Base-by-base conservation (phyloP, 2,113 vertebrate species). In the Oncorhynchus tshawytscha region DNA sequence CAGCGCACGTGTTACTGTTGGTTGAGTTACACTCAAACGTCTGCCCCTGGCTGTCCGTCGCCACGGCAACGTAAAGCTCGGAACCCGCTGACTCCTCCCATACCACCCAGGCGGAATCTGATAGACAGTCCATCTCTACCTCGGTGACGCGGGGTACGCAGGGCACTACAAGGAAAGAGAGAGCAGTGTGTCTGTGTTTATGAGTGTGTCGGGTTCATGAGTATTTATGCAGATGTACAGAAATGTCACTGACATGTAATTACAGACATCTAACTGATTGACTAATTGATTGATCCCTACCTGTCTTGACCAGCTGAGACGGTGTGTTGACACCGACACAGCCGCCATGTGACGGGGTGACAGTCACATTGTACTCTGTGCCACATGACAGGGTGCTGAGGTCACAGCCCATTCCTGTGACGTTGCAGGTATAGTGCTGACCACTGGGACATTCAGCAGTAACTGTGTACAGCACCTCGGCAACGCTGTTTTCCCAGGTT, bases 61-160 rank as follows among this genome's bases (percentile, higher is more conserved):
- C 81, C 4, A 68, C 64, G 51, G 87, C 77, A 0, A 80, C 64
- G 45, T 94, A 94, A 20, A 67, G 29, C 29, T 90, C 82, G 0
- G 87, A 88, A 9, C 89, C 90, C 0, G 54, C 80, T 0, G 90
- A 78, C 59, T 85, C 72, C 0, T 90, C 45, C 74, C 89, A 93
- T 3, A 85, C 77, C 64, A 94, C 82, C 86, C 87, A 90, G 62
- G 90, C 89, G 0, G 90, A 89, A 76, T 92, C 92, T 1, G 84
- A 83, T 22, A 90, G 75, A 76, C 94, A 95, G 84, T 93, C 92
- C 3, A 93, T 85, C 71, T 93, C 88, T 49, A 93, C 92, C 0
- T 76, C 78, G 0, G 78, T 64, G 57, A 94, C 73, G 16, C 27
- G 49, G 25, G 94, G 92, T 6, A 81, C 39, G 22, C 94, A 95